phyloP scores from a whole-genome alignment of 2,113 vertebrate genomes.

The Aegotheles bennettii region DNA sequence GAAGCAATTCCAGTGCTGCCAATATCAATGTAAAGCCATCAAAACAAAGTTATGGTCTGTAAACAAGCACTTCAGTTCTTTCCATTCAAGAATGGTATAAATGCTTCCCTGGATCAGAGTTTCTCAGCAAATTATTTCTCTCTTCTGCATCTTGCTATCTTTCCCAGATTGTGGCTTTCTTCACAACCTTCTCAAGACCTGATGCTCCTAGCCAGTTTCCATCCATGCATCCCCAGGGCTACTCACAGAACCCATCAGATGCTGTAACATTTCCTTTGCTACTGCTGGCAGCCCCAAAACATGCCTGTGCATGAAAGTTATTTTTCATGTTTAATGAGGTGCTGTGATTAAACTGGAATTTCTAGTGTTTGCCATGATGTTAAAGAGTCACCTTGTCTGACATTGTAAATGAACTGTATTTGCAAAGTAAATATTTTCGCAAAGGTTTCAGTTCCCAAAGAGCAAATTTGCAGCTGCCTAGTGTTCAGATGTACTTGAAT shows the following conservation, averaged over 20 bases:
- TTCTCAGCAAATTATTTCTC: neutral
- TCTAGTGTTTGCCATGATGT: slow-evolving; percentile 11
- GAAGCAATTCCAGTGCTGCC: neutral
- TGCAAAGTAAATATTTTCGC: slow-evolving; percentile 55
- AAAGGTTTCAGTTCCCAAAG: slow-evolving; percentile 33
- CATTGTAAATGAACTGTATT: slow-evolving; percentile 24
- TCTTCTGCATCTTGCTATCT: neutral
- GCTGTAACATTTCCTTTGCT: neutral
- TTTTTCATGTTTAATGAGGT: slow-evolving; percentile 28
- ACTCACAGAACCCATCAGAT: neutral
- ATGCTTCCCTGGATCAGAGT: neutral
- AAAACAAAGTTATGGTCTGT: neutral
- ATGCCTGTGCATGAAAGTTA: neutral
- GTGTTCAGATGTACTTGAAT: neutral
- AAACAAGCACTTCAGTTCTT: neutral
- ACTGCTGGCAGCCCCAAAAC: neutral
- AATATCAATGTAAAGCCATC: neutral
- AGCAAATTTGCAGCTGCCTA: neutral
- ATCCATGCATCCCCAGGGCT: neutral
- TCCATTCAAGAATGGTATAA: neutral
- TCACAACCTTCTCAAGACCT: neutral
- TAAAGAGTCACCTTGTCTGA: slow-evolving; percentile 29
- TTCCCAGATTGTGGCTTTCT: neutral
- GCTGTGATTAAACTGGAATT: slow-evolving; percentile 23
- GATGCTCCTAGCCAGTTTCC: neutral